phyloP scores from a whole-genome alignment of 2,113 vertebrate species.

The Hucho hucho region DNA sequence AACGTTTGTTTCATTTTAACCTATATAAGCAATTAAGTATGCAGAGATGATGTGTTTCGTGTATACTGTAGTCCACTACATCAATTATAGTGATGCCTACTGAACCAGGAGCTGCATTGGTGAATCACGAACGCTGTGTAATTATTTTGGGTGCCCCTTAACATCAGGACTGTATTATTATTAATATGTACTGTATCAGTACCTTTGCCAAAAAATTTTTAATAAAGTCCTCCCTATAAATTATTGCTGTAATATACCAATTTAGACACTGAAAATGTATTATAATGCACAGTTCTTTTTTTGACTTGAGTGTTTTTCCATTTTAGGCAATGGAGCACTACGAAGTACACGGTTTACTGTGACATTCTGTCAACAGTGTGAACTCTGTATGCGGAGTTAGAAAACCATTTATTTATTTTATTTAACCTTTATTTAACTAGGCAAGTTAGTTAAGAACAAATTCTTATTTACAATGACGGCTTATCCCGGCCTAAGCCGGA shows the following conservation, averaged over 20 bases:
- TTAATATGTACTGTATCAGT: slow-evolving; percentile 58
- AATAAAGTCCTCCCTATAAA: slow-evolving; percentile 13
- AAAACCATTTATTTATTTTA: neutral
- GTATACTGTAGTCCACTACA: neutral
- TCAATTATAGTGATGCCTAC: neutral
- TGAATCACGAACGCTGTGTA: neutral
- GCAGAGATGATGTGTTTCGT: neutral
- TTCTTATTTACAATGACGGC: too few relatives aligned
- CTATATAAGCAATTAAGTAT: neutral
- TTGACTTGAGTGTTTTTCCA: neutral
- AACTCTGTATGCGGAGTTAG: neutral
- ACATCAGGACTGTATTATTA: neutral
- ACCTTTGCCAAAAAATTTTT: slow-evolving; percentile 22
- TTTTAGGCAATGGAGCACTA: neutral
- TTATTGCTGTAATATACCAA: slow-evolving; percentile 2
- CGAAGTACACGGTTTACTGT: slow-evolving; percentile 1
- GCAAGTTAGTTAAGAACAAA: too few relatives aligned
- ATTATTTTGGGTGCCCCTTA: neutral
- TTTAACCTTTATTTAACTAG: too few relatives aligned
- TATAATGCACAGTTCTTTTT: neutral
- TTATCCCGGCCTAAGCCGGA: too few relatives aligned
- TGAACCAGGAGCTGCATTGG: neutral
- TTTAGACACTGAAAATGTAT: slow-evolving; percentile 19
- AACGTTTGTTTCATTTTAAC: neutral
- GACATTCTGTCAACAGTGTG: neutral